These are phyloP conservation scores for Aegotheles bennettii DNA, from an alignment of 2,113 vertebrate genomes.

Conservation along the genomic window DNA sequence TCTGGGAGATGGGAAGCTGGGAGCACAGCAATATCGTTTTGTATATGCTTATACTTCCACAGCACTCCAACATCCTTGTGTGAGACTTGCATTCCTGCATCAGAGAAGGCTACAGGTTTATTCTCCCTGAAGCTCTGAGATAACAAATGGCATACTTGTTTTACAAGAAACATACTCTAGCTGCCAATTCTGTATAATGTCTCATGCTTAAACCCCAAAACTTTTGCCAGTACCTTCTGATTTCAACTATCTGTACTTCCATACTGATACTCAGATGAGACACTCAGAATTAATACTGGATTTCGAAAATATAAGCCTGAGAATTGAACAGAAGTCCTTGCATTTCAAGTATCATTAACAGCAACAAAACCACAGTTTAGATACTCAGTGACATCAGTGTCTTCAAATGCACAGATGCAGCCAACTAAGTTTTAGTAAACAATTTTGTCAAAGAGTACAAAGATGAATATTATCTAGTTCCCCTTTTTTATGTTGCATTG, in stretches of 20 bases:
- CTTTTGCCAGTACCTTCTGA: background rate
- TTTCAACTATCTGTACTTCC: background rate
- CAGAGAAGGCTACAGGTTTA: background rate
- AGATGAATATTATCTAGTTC: background rate
- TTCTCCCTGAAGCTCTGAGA: background rate
- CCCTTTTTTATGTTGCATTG: background rate
- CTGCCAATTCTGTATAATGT: background rate
- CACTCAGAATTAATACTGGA: background rate
- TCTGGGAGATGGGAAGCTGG: slow-evolving; percentile 3
- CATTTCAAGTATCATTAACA: background rate
- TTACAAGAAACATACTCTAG: background rate
- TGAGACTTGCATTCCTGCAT: background rate
- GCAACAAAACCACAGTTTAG: background rate
- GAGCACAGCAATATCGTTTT: background rate
- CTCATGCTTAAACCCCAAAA: background rate
- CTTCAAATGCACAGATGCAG: background rate
- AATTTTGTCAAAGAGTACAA: background rate
- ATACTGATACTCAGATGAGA: background rate
- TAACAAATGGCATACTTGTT: background rate
- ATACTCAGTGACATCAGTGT: background rate
- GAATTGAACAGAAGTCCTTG: background rate
- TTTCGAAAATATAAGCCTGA: background rate
- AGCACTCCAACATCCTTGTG: background rate
- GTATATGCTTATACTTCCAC: background rate
- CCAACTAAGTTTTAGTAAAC: background rate